These are phyloP conservation scores for Antidorcas marsupialis DNA, from an alignment of 2,113 vertebrate species.

Conservation along the genomic window DNA sequence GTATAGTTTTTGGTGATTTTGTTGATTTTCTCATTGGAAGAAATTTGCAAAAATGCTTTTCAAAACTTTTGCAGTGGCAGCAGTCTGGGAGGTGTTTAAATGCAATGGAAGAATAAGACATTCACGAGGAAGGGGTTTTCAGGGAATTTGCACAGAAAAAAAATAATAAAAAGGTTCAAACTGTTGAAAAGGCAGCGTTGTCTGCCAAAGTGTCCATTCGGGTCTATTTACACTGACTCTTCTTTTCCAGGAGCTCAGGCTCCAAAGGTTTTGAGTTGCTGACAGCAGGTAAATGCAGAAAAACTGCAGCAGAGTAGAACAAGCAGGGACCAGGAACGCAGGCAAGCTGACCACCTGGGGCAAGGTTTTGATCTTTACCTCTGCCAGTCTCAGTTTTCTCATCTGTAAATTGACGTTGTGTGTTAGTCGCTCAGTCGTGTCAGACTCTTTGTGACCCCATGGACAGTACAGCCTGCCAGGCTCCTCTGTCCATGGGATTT, in stretches of 20 bases:
- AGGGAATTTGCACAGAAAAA: not conserved
- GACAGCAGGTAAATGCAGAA: not conserved
- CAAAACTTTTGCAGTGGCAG: slow-evolving; percentile 32
- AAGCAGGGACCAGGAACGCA: accelerated
- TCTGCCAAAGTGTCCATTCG: not conserved
- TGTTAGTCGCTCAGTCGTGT: no score
- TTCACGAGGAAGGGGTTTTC: not conserved
- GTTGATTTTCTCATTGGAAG: slow-evolving; percentile 21
- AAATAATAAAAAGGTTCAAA: not conserved
- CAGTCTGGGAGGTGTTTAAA: not conserved
- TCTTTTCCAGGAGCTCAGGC: not conserved
- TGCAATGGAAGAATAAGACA: not conserved
- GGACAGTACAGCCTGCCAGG: no score
- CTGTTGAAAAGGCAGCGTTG: not conserved
- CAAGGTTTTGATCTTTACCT: not conserved
- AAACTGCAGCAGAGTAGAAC: not conserved
- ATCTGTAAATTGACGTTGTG: not conserved
- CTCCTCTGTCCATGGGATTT: no score
- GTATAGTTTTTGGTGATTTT: not conserved
- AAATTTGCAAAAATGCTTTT: slow-evolving; percentile 35
- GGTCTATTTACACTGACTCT: not conserved
- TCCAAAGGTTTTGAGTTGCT: not conserved
- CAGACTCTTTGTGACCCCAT: no score
- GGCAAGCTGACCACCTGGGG: no score
- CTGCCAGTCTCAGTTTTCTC: not conserved